These are phyloP conservation scores for Eristalis tenax DNA, from an alignment of 2,888 invertebrate genomes.

Conservation along the genomic window DNA sequence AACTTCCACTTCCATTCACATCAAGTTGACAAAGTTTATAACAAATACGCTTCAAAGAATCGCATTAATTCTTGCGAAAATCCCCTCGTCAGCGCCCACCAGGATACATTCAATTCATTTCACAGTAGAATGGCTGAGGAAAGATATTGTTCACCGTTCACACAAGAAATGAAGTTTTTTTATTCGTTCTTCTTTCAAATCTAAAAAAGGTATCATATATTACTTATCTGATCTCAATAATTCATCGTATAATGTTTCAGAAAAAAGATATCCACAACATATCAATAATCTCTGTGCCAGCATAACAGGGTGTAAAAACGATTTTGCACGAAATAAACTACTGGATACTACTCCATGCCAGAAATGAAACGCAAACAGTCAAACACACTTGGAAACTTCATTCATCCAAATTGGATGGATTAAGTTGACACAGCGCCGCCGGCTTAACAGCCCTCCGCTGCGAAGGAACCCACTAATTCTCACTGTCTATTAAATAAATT, in stretches of 20 bases:
- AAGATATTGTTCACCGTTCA: not conserved
- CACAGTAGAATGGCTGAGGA: not conserved
- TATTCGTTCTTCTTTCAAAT: no score
- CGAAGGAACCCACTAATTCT: conserved; percentile 27
- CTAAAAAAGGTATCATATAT: no score
- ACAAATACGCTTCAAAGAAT: not conserved
- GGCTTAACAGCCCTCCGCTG: not conserved
- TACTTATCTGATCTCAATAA: no score
- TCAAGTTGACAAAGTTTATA: not conserved
- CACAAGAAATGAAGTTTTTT: no score
- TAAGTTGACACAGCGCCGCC: conserved; percentile 31
- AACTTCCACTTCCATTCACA: not conserved
- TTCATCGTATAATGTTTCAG: no score
- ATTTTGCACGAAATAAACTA: no score
- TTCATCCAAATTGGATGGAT: conserved; percentile 27
- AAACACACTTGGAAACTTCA: conserved; percentile 26
- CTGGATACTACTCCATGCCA: no score
- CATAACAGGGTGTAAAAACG: no score
- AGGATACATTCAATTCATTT: not conserved
- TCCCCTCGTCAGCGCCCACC: not conserved
- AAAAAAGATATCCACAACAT: no score
- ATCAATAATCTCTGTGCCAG: no score
- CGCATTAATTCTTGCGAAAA: not conserved
- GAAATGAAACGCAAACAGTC: conserved; percentile 37
- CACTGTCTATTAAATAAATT: conserved; percentile 45